Evolutionary conservation across 2,113 vertebrate species (phyloP), one percentile per base, ranked within the genome.

Genomic region (Cynocephalus volans): DNA sequence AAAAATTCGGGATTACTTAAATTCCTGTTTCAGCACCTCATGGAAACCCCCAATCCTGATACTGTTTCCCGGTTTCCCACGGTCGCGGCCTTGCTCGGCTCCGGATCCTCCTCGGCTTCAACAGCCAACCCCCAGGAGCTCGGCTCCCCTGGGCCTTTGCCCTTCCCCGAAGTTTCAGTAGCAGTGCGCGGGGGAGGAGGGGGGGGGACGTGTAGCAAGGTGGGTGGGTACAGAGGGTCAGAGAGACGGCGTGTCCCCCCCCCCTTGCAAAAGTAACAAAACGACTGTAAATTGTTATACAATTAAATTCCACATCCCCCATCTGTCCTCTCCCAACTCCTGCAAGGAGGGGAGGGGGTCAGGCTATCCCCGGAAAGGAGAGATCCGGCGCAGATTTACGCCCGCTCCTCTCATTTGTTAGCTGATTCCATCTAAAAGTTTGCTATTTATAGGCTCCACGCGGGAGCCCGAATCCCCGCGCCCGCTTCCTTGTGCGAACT

Each of bases 391-490:
- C 98, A 98, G 97, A 98, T 98, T 98, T 97, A 98, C 98, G 97
- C 98, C 98, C 97, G 98, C 98, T 98, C 93, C 97, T 99, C 98
- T 98, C 98, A 98, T 99, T 99, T 98, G 98, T 98, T 98, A 96
- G 97, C 97, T 94, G 98, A 98, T 98, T 98, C 97, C 69, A 98
- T 98, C 98, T 97, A 98, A 99, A 99, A 99, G 98, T 99, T 99
- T 98, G 97, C 98, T 99, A 99, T 99, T 99, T 99, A 98, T 98
- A 99, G 98, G 98, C 98, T 98, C 98, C 98, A 96, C 97, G 88
- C 95, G 79, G 97, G 98, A 96, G 98, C 98, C 96, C 88, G 97
- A 98, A 97, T 98, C 97, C 94, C 98, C 97, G 98, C 90, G 97
- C 98, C 98, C 93, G 77, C 91, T 98, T 98, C 96, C 98, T 97